Evolutionary conservation across 2,113 vertebrate species (phyloP), one percentile per base, ranked within the genome.

Genomic region (Gobius niger): DNA sequence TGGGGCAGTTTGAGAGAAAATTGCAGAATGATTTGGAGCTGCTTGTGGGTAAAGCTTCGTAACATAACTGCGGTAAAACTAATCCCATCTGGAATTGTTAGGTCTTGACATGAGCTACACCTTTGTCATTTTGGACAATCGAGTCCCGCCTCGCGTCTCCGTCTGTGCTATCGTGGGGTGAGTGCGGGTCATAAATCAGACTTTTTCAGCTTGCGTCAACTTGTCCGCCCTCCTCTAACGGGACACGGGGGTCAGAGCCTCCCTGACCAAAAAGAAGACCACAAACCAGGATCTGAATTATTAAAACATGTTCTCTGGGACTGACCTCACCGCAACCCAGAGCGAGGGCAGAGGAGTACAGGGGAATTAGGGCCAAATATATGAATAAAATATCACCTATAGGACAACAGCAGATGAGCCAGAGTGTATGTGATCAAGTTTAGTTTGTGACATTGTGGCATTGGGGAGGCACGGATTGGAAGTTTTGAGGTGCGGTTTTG

Each of bases 11-110:
- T 41, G 56, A 70, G 47, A 4, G 49, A 76, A 71, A 75, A 72
- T 54, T 15, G 16, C n/a, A 64, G 61, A 9, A 70, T 67, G 79
- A 76, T 78, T 81, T 66, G n/a, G 57, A 66, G 63, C 67, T 61
- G 71, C 62, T 78, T 65, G 56, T 53, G 65, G 61, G 72, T 47
- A 50, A 15, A 0, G 44, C 70, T 61, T 54, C 72, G 84, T 74
- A 63, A 42, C 65, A 62, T 66, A 34, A 34, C 24, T 4, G 24
- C 5, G 5, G 5, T 34, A 34, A 34, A 24, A 34, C 24, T 34
- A 34, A 34, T 4, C 24, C 24, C 24, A 34, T 24, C 24, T 24
- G 24, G 24, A 24, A 24, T 24, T 24, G 24, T 24, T 24, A 24
- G 24, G 24, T 24, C 24, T 24, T 24, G 24, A 24, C 24, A 1